A percentile compares a stretch with the other conserved stretches of the same genome.
Evolutionary conservation across 2,888 invertebrate genomes (phyloP).

Genomic region (Drosophila koepferae): DNA sequence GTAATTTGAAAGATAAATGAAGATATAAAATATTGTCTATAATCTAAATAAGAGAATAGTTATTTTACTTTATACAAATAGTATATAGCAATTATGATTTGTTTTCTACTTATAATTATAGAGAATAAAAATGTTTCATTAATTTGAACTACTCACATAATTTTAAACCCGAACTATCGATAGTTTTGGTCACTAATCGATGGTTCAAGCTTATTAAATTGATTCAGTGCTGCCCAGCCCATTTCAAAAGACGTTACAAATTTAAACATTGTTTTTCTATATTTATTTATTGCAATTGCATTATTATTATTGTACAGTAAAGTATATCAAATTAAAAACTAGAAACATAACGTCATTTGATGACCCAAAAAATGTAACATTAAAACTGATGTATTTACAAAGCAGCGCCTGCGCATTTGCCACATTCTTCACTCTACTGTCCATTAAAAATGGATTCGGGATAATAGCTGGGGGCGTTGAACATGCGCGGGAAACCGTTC

Average conservation of each 20-base stretch:
- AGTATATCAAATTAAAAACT: slow-evolving; percentile 51
- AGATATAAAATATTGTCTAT: neutral
- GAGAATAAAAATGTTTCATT: neutral
- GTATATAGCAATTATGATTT: neutral
- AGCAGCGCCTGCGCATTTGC: slow-evolving; percentile 49
- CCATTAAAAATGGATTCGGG: slow-evolving; percentile 85
- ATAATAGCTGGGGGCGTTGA: slow-evolving; percentile 85
- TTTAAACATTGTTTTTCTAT: slow-evolving; percentile 24
- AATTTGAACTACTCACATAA: neutral
- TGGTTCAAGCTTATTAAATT: neutral
- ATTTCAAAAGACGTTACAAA: neutral
- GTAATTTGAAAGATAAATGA: neutral
- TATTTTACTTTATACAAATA: neutral
- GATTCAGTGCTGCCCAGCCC: slow-evolving; percentile 10
- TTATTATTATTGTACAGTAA: slow-evolving; percentile 64
- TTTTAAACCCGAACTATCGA: neutral
- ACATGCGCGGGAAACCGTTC: slow-evolving; percentile 84
- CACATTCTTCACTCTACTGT: slow-evolving; percentile 69
- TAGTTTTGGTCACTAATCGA: neutral
- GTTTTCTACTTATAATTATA: neutral
- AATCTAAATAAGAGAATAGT: neutral
- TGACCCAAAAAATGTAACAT: slow-evolving; percentile 59
- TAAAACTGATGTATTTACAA: slow-evolving; percentile 60
- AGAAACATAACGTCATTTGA: slow-evolving; percentile 67
- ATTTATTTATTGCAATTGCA: slow-evolving; percentile 52